phyloP scores from a whole-genome alignment of 2,113 vertebrate species.

The Micromys minutus region DNA sequence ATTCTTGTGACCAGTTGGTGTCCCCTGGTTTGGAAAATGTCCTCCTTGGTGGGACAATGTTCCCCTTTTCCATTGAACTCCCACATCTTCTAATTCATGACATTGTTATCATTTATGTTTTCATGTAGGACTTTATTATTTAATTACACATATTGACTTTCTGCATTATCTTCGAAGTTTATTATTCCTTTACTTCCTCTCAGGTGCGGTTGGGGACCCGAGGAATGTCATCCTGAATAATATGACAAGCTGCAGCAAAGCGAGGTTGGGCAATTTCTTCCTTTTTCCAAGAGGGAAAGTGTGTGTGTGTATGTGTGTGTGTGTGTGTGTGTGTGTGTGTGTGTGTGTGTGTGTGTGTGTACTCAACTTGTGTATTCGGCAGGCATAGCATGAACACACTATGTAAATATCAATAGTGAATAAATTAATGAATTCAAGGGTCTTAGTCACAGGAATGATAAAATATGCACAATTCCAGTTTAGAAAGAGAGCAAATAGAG shows the following conservation, averaged over 20 bases:
- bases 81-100: neutral
- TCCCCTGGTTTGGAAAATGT: neutral
- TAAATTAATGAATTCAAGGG: neutral
- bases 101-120: neutral
- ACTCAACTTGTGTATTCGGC: neutral
- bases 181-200: neutral
- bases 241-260: neutral
- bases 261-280: accelerated
- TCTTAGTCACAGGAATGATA: neutral
- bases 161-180: neutral
- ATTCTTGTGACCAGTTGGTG: neutral
- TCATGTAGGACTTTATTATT: neutral
- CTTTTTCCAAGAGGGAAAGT: neutral
- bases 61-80: neutral
- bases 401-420: neutral
- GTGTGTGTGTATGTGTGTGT: neutral
- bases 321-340: neutral
- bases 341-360: too few relatives aligned
- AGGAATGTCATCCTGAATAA: neutral
- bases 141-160: neutral
- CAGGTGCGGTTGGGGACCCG: neutral
- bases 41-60: neutral
- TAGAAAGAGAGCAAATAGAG: neutral
- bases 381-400: neutral
- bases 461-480: too few relatives aligned